Conservation (phyloP, 2,113 vertebrate genomes). For the Ia io region DNA sequence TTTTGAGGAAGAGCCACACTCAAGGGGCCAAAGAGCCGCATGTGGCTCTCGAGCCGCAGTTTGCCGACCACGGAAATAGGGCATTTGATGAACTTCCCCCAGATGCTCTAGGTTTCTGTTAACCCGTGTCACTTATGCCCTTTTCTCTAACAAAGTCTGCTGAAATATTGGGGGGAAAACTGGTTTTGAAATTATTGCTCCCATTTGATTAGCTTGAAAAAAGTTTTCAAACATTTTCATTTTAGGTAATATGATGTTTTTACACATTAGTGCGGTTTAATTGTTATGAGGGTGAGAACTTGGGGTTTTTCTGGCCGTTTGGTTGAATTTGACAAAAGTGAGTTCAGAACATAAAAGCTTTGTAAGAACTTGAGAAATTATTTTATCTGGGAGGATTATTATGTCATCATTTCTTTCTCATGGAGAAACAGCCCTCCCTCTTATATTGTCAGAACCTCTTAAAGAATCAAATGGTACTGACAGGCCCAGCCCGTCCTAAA, state of each 20-base stretch:
- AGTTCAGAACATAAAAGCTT: background rate
- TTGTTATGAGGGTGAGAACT: background rate
- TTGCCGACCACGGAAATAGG: background rate
- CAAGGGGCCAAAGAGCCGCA: no score
- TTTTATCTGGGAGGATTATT: slow-evolving; percentile 41
- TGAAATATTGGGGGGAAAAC: slow-evolving; percentile 59
- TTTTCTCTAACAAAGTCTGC: slow-evolving; percentile 69
- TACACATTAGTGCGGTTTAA: background rate
- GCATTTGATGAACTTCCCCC: slow-evolving; percentile 77
- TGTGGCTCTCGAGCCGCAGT: no score
- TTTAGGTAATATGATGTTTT: slow-evolving; percentile 24
- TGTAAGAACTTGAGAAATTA: background rate
- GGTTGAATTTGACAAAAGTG: slow-evolving; percentile 13
- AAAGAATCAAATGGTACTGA: background rate
- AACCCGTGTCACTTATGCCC: slow-evolving; percentile 72
- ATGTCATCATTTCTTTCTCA: background rate
- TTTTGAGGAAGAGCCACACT: no score
- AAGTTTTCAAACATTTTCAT: slow-evolving; percentile 14
- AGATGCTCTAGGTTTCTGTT: slow-evolving; percentile 76
- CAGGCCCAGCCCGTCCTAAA: background rate
- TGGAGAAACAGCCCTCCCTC: background rate
- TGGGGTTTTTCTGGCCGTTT: background rate
- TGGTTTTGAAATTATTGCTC: slow-evolving; percentile 72
- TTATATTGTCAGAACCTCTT: background rate
- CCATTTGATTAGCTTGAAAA: slow-evolving; percentile 62